Evolutionary conservation across 1,140 invertebrate genomes (phyloP), one percentile per base, ranked within the genome.

Genomic region (Heliothis subflexa): DNA sequence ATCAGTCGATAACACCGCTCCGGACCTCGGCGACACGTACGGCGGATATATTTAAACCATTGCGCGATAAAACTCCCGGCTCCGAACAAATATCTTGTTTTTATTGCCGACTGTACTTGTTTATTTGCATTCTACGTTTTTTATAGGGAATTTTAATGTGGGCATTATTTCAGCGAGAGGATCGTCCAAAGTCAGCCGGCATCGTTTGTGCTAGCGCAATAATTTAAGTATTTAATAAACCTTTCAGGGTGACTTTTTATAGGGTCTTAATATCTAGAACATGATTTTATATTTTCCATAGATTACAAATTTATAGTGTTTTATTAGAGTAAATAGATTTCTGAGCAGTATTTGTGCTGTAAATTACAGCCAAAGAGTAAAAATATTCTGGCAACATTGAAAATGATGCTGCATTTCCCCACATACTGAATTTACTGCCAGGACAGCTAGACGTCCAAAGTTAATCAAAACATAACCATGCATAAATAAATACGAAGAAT

Each of bases 1-100:
- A 80, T 88, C 80, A 83, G 78, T 83, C 83, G 85, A 86, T 80
- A 83, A 78, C 78, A 40, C 18, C 79, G 76, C 80, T 82, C 83
- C 83, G 83, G 70, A 40, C 14, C 47, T 10, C 66, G 54, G 68
- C 64, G 70, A 77, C 79, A 55, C 64, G 73, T 75, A 72, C 59
- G 78, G 71, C 78, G 76, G 78, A 83, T 80, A 79, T 83, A 81
- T 84, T 66, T 45, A 33, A 47, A 73, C 45, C 72, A 72, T 68
- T 54, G 28, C 28, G 49, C 57, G 78, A 79, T 74, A 82, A 80
- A 66, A 55, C 4, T 11, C 18, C 40, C 45, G 25, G 14, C 72
- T 50, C 54, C 25, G 5, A 47, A 33, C 18, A 59, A 55, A 73
- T 73, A 73, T 73, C 40, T 59, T 25, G 54, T 54, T 73, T 73